Conservation (phyloP, 2,113 vertebrate genomes). For the Nyctibius bracteatus region DNA sequence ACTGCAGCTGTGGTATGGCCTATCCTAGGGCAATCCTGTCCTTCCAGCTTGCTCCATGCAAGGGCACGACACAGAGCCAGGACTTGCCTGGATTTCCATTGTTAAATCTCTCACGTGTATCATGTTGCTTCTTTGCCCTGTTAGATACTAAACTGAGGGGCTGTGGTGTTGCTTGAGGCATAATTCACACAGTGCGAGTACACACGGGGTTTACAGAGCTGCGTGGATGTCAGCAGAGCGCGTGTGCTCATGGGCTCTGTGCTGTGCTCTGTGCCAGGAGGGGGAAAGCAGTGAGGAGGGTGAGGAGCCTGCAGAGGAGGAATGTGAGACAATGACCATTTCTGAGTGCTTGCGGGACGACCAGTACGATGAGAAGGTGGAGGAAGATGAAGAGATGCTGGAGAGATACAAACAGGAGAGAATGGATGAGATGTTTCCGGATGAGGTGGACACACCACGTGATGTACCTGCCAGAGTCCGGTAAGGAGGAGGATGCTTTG, state of each 20-base stretch:
- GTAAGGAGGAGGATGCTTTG: constrained; percentile 54
- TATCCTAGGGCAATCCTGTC: neutral
- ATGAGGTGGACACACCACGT: constrained; percentile 93
- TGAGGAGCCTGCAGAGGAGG: constrained; percentile 70
- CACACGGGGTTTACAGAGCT: accelerated
- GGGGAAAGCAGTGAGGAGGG: constrained; percentile 64
- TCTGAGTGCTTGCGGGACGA: constrained; percentile 77
- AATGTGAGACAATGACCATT: constrained; percentile 81
- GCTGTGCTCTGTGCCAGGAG: constrained; percentile 27
- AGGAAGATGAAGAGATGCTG: constrained; percentile 84
- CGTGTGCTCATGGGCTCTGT: neutral
- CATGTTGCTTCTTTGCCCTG: neutral
- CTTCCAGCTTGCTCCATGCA: neutral
- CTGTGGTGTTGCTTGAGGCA: neutral
- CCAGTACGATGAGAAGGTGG: constrained; percentile 84
- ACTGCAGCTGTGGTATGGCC: accelerated
- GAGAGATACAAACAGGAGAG: constrained; percentile 89
- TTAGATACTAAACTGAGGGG: neutral
- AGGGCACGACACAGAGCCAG: neutral
- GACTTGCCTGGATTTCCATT: neutral
- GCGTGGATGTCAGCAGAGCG: neutral
- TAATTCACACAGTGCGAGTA: neutral
- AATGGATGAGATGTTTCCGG: constrained; percentile 91
- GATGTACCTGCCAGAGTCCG: constrained; percentile 81
- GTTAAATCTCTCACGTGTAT: neutral